phyloP scores from a whole-genome alignment of 2,888 invertebrate species.

The Microchrysa polita region DNA sequence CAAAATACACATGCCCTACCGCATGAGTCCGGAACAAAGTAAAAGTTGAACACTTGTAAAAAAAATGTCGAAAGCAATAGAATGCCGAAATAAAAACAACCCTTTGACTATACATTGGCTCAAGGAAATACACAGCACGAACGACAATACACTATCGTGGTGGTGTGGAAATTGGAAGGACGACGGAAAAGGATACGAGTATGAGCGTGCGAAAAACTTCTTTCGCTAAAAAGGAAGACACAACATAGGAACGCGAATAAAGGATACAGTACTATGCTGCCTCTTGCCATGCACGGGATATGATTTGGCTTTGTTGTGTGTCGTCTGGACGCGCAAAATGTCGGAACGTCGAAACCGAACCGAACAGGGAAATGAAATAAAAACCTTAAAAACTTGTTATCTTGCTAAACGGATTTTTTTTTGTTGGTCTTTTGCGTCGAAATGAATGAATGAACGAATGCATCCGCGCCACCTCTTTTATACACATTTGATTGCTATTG shows the following conservation, averaged over 20 bases:
- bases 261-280: constrained; percentile 31
- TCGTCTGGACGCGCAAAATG: constrained; percentile 38
- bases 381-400: constrained; percentile 46
- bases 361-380: constrained; percentile 47
- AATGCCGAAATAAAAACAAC: too few species aligned
- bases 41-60: constrained; percentile 6
- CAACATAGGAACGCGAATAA: too few species aligned
- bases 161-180: constrained; percentile 21
- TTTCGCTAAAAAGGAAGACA: constrained; percentile 36
- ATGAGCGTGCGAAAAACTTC: background rate
- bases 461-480: background rate
- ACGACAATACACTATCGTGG: too few species aligned
- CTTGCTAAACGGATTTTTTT: constrained; percentile 24
- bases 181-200: background rate
- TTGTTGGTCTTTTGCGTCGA: too few species aligned
- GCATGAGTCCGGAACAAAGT: background rate
- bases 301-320: constrained; percentile 9
- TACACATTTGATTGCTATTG: background rate
- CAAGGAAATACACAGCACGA: constrained; percentile 26
- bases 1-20: background rate
- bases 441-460: constrained; percentile 2
- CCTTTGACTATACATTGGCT: constrained; percentile 10
- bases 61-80: constrained; percentile 13
- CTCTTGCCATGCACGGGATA: background rate
- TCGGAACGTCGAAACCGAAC: too few species aligned